Conservation (phyloP, 2,113 vertebrate species). For the Muscicapa adusta region DNA sequence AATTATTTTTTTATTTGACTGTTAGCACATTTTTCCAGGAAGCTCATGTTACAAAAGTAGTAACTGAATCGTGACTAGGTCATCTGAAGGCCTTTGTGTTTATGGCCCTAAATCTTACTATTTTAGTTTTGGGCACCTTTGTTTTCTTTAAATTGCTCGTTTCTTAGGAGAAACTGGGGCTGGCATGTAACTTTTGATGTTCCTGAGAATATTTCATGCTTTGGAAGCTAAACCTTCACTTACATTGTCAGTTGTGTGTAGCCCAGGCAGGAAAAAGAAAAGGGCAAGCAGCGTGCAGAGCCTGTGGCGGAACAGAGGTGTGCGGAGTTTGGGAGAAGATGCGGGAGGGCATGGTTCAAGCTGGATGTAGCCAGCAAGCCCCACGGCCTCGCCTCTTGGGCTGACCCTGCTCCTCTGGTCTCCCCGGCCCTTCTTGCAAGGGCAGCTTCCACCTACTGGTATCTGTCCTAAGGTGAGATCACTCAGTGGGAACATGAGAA, state of each 20-base stretch:
- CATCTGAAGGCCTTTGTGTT: not conserved
- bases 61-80: not conserved
- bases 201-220: not conserved
- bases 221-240: not conserved
- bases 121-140: not conserved
- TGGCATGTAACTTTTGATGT: not conserved
- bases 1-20: not conserved
- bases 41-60: not conserved
- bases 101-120: not conserved
- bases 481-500: not conserved
- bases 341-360: not conserved
- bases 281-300: not conserved
- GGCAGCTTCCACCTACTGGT: not conserved
- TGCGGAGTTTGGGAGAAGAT: not conserved
- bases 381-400: not conserved
- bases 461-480: not conserved
- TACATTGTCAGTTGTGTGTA: not conserved
- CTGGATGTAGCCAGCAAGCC: not conserved
- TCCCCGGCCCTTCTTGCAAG: not conserved
- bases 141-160: not conserved
- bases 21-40: not conserved
- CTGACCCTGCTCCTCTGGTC: not conserved
- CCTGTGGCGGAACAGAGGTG: not conserved
- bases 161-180: not conserved
- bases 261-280: not conserved